These are phyloP conservation scores for Apaloderma vittatum DNA, from an alignment of 2,113 vertebrate genomes.

Conservation along the genomic window DNA sequence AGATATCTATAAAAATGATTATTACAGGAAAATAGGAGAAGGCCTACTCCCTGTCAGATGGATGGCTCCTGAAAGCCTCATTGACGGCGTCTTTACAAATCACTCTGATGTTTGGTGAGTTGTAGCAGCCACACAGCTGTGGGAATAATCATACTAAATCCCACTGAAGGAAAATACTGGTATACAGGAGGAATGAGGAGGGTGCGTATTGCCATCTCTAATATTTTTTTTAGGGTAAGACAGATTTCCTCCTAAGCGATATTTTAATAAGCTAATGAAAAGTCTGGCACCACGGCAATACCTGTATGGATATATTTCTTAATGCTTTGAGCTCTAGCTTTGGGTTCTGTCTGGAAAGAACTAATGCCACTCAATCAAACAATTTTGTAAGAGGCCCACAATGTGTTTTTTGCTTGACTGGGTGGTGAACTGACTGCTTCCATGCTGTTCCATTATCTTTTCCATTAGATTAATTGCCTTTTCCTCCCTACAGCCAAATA, in stretches of 20 bases:
- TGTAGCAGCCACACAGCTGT: background rate
- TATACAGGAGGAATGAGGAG: background rate
- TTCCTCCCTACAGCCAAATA: background rate
- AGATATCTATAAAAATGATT: slow-evolving; percentile 85
- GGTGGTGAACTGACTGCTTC: background rate
- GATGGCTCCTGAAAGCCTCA: slow-evolving; percentile 85
- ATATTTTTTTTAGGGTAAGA: background rate
- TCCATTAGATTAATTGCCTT: background rate
- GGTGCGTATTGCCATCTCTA: background rate
- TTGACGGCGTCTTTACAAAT: slow-evolving; percentile 84
- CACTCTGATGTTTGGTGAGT: slow-evolving; percentile 84
- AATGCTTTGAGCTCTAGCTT: background rate
- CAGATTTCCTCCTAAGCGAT: background rate
- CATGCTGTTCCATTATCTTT: background rate
- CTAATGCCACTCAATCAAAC: background rate
- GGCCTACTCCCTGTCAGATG: slow-evolving; percentile 84
- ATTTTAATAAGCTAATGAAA: background rate
- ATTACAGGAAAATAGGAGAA: slow-evolving; percentile 86
- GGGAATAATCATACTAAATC: background rate
- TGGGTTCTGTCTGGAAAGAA: background rate
- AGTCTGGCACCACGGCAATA: rapidly evolving
- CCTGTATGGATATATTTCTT: background rate
- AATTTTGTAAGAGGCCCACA: background rate
- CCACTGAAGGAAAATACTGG: background rate
- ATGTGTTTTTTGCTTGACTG: background rate